Evolutionary conservation across 2,797 vertebrate species (phyloP).

Genomic region (Alca torda): DNA sequence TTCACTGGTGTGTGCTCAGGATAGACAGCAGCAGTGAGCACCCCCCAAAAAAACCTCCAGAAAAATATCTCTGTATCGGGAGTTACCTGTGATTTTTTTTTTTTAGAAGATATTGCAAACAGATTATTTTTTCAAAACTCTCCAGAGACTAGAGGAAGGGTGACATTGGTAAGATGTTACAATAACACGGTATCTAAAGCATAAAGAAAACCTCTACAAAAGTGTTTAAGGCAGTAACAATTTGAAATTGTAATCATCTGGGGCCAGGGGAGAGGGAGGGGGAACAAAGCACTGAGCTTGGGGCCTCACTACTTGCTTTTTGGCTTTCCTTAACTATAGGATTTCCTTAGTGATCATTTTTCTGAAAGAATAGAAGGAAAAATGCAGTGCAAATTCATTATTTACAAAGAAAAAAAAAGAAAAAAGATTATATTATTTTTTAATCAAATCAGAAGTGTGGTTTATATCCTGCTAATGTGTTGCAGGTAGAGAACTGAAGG

Average conservation of each 20-base stretch:
- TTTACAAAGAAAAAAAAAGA: background rate
- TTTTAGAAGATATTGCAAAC: background rate
- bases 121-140: background rate
- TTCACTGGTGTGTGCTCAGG: background rate
- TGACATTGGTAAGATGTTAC: background rate
- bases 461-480: background rate
- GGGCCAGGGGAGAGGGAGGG: background rate
- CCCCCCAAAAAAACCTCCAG: background rate
- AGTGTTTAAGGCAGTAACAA: background rate
- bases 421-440: background rate
- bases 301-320: background rate
- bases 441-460: background rate
- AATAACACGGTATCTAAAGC: background rate
- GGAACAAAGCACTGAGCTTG: background rate
- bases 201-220: background rate
- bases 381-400: background rate
- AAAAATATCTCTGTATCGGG: background rate
- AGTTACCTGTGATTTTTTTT: background rate
- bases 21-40: background rate
- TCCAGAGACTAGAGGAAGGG: background rate
- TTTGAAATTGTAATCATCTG: background rate
- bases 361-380: background rate
- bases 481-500: background rate
- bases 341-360: background rate
- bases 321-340: background rate